phyloP scores from a whole-genome alignment of 1,140 invertebrate genomes.

The Drosophila arizonae region DNA sequence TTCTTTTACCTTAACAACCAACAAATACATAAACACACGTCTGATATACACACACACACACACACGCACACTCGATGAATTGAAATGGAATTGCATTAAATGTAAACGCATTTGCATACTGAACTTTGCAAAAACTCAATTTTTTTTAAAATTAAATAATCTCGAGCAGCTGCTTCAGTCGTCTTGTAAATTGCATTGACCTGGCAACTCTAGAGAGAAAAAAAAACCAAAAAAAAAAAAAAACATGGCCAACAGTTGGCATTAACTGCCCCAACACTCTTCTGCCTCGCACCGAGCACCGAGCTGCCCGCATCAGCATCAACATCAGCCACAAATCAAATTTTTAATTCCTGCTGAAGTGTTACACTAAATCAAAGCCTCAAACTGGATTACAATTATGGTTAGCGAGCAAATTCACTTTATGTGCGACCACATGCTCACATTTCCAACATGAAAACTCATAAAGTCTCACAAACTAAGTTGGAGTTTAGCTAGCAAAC shows the following conservation, averaged over 20 bases:
- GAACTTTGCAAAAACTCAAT: slow-evolving; percentile 20
- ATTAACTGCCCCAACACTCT: not conserved
- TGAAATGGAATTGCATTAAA: slow-evolving; percentile 16
- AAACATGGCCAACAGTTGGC: slow-evolving; percentile 45
- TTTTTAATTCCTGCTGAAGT: slow-evolving; percentile 42
- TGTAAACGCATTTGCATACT: slow-evolving; percentile 21
- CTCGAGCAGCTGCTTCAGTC: slow-evolving; percentile 5
- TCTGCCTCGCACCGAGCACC: too few relatives aligned
- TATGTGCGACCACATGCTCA: not conserved
- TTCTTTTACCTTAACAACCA: slow-evolving; percentile 37
- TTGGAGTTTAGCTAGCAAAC: slow-evolving; percentile 70
- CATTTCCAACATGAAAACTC: not conserved
- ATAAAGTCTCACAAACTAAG: slow-evolving; percentile 77
- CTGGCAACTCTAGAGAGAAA: slow-evolving; percentile 20
- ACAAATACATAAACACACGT: slow-evolving; percentile 30
- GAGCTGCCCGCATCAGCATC: not conserved
- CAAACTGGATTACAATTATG: slow-evolving; percentile 83
- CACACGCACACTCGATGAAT: not conserved
- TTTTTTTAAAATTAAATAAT: slow-evolving; percentile 14
- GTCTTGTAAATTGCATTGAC: slow-evolving; percentile 34
- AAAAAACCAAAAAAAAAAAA: not conserved
- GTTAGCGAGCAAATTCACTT: slow-evolving; percentile 55
- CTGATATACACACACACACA: slow-evolving; percentile 41
- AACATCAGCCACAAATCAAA: slow-evolving; percentile 5
- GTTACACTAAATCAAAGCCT: slow-evolving; percentile 70